Conservation (phyloP, 1,140 invertebrate species). For the Nymphalis io region DNA sequence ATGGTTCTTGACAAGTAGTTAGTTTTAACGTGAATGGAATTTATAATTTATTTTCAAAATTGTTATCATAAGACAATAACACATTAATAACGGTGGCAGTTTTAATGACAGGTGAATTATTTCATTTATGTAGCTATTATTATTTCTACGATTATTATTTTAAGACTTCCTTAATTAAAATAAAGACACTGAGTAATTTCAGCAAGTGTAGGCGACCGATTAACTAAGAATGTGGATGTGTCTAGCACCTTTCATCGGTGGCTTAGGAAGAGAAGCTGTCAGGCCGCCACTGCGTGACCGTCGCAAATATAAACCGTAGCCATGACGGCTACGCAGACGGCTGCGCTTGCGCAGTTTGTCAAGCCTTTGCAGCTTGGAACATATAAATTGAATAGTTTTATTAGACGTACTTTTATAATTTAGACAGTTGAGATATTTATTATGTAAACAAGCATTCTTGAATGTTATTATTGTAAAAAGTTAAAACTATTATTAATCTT, state of each 20-base stretch:
- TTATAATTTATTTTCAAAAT: too few relatives aligned
- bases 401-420: not conserved
- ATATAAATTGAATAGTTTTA: not conserved
- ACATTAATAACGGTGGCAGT: too few relatives aligned
- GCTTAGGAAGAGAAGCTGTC: conserved; percentile 22
- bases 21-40: too few relatives aligned
- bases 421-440: not conserved
- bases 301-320: conserved; percentile 54
- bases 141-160: not conserved
- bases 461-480: too few relatives aligned
- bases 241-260: conserved; percentile 9
- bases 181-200: not conserved
- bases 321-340: not conserved
- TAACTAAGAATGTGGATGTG: not conserved
- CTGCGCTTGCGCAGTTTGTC: conserved; percentile 22
- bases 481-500: too few relatives aligned
- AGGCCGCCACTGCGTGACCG: conserved; percentile 51
- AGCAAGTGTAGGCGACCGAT: conserved; percentile 6
- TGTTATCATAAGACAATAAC: too few relatives aligned
- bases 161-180: conserved; percentile 7
- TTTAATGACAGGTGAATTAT: not conserved
- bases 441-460: too few relatives aligned
- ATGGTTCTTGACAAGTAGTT: too few relatives aligned
- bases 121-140: not conserved
- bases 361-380: not conserved